Base-by-base conservation (phyloP, 2,113 vertebrate genomes). In the Micronisus gabar region DNA sequence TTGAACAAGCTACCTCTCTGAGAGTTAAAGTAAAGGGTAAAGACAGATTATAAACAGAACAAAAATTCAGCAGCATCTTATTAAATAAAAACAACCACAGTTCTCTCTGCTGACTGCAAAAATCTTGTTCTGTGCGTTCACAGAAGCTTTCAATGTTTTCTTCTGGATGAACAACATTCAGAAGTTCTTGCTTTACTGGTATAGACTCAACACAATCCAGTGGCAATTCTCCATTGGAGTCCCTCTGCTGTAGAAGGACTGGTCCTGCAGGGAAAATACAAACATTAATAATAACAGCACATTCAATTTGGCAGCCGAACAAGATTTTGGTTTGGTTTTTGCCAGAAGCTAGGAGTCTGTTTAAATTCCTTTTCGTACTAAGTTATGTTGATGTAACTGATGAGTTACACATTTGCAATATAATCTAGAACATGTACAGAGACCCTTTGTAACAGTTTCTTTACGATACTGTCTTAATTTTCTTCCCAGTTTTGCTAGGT, bases 191-290 rank as follows among this genome's bases (percentile, higher is more conserved):
- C 76, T 98, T 98, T 88, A 98, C 84, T 68, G 90, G 58, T 18
- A 84, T 20, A 4, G 97, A 96, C 20, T 97, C 73, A 45, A 99
- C 93, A 90, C 98, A 97, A 97, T 99, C 99, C 97, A 99, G 97
- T 9, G 99, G 98, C 14, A 98, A 89, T 40, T 94, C 97, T 22
- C 98, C 98, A 2, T 85, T 18, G 66, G 75, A 73, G 88, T 99
- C 98, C 27, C 94, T 98, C 83, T 99, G 98, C 91, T 98, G 98
- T 56, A 99, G 97, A 91, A 99, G 98, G 72, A 94, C 70, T 29
- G 99, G 98, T 88, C 99, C 99, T 99, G 97, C 68, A 97, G 83
- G 85, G 61, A 95, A 96, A 96, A 83, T 25, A 63, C 30, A 97
- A 96, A 73, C 85, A 65, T 96, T 97, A 97, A 89, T 58, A 90